A percentile compares a stretch with the other conserved stretches of the same genome.
These are phyloP conservation scores for Molossus molossus DNA, from an alignment of 2,797 vertebrate species.

Conservation along the genomic window DNA sequence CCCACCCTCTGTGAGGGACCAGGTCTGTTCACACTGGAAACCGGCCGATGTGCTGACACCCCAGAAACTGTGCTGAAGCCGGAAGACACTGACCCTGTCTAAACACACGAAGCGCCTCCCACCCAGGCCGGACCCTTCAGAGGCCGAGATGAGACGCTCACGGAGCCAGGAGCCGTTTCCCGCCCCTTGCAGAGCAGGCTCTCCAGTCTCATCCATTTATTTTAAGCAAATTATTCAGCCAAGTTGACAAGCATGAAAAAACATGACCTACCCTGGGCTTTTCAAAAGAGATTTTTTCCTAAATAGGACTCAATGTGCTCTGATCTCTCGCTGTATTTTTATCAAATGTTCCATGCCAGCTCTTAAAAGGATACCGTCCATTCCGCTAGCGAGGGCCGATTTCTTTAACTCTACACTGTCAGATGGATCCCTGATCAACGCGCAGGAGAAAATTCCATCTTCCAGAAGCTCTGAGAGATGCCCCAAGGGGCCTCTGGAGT, in stretches of 20 bases:
- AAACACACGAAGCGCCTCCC: neutral
- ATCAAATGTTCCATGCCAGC: conserved; percentile 66
- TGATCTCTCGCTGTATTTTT: conserved; percentile 72
- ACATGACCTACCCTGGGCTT: conserved; percentile 77
- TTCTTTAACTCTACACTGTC: conserved; percentile 72
- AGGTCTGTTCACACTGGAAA: conserved; percentile 78
- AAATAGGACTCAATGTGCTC: conserved; percentile 80
- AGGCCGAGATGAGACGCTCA: conserved; percentile 33
- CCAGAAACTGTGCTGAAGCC: conserved; percentile 58
- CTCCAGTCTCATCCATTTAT: conserved; percentile 70
- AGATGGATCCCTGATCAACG: conserved; percentile 42
- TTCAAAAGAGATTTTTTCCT: conserved; percentile 77
- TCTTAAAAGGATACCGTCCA: conserved; percentile 77
- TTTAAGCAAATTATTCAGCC: conserved; percentile 82
- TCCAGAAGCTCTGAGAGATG: conserved; percentile 18
- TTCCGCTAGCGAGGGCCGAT: neutral
- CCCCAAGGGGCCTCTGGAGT: neutral
- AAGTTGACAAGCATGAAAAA: conserved; percentile 82
- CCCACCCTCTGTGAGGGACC: conserved; percentile 67
- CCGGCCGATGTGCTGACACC: conserved; percentile 61
- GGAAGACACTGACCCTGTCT: conserved; percentile 68
- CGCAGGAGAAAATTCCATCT: conserved; percentile 46
- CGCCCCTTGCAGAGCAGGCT: conserved; percentile 69
- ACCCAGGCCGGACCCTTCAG: conserved; percentile 43
- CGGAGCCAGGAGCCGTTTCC: neutral